Conservation (phyloP, 2,888 invertebrate genomes). For the Axea sp. region DNA sequence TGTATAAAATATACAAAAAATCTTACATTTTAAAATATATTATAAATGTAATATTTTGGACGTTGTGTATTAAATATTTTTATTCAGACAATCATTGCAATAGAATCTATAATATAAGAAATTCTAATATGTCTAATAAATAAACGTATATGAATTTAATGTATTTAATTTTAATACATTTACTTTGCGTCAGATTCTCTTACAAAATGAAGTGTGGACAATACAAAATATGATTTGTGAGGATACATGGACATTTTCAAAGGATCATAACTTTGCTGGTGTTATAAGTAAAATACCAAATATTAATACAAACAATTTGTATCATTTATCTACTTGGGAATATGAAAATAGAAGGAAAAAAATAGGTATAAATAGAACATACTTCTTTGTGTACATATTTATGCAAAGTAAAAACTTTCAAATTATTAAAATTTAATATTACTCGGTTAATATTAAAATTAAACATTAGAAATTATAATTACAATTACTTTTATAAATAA, state of each 20-base stretch:
- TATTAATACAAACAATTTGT: background rate
- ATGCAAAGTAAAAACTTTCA: too few species aligned
- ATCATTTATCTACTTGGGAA: slow-evolving; percentile 14
- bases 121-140: too few species aligned
- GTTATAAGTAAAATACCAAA: slow-evolving; percentile 28
- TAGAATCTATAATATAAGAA: too few species aligned
- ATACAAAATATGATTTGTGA: slow-evolving; percentile 64
- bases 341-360: slow-evolving; percentile 35
- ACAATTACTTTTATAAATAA: too few species aligned
- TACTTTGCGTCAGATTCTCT: background rate
- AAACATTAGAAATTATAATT: background rate
- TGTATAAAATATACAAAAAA: too few species aligned
- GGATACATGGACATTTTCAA: slow-evolving; percentile 66
- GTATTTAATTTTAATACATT: too few species aligned
- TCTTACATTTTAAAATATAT: too few species aligned
- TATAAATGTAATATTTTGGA: slow-evolving; percentile 5
- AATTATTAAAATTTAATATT: too few species aligned
- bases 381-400: slow-evolving; percentile 5
- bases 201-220: background rate
- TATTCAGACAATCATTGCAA: background rate
- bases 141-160: too few species aligned
- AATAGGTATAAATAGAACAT: slow-evolving; percentile 16
- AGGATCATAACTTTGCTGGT: slow-evolving; percentile 61
- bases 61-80: too few species aligned
- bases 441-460: background rate